A percentile compares a stretch with the other conserved stretches of the same genome.
Conservation (phyloP, 2,888 invertebrate species). For the Drosophila picticornis region DNA sequence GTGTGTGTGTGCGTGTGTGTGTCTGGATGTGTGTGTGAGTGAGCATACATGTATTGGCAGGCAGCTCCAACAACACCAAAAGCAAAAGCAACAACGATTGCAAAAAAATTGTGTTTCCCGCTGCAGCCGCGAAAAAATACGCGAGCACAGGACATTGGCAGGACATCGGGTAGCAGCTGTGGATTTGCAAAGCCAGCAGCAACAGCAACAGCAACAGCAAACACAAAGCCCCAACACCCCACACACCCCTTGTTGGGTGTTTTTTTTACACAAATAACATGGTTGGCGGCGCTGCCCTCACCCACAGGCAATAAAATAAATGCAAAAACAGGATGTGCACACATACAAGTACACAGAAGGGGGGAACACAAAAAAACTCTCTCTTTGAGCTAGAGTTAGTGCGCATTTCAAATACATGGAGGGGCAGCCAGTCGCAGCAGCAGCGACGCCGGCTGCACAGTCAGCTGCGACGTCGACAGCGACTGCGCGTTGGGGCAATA, state of each 20-base stretch:
- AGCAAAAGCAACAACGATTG: conserved; percentile 36
- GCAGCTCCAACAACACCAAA: conserved; percentile 45
- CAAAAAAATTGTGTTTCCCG: conserved; percentile 64
- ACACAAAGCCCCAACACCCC: conserved; percentile 34
- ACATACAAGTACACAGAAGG: conserved; percentile 28
- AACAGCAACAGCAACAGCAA: conserved; percentile 24
- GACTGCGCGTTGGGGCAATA: conserved; percentile 66
- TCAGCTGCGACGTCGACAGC: conserved; percentile 35
- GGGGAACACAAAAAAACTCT: conserved; percentile 44
- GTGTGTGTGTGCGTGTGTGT: conserved; percentile 29
- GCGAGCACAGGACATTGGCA: conserved; percentile 70
- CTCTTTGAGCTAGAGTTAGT: conserved; percentile 77
- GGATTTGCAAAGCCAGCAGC: conserved; percentile 55
- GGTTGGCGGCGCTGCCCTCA: conserved; percentile 56
- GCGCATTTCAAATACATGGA: conserved; percentile 83
- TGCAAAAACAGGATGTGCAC: conserved; percentile 62
- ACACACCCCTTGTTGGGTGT: conserved; percentile 6
- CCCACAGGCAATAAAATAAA: conserved; percentile 62
- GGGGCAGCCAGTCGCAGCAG: conserved; percentile 52
- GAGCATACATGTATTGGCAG: conserved; percentile 59
- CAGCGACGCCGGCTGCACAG: conserved; percentile 35
- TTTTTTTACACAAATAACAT: conserved; percentile 67
- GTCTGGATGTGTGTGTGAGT: conserved; percentile 28
- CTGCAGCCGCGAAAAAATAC: conserved; percentile 79
- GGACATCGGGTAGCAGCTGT: conserved; percentile 52